Evolutionary conservation across 2,797 vertebrate species (phyloP), one percentile per base, ranked within the genome.

Genomic region (Muraenolepis orangiensis): DNA sequence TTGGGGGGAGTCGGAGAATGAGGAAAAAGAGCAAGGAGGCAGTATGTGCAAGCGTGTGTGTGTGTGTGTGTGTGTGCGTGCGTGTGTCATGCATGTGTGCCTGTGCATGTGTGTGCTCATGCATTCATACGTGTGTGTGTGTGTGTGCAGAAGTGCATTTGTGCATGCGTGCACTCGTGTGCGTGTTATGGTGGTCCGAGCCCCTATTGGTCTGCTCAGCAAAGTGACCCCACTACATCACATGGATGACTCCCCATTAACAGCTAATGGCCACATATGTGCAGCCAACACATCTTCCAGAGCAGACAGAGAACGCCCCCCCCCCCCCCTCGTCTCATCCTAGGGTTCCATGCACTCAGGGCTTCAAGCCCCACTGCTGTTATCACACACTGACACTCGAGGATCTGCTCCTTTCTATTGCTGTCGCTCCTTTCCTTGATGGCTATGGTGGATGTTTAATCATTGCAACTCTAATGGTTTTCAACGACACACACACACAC

Each of bases 141-240:
- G 71, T 40, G 67, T 38, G 31, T 4, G 3, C 3, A n/a, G n/a
- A n/a, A n/a, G 32, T 34, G 32, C 8, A 8, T 34, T 14, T 31
- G 68, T n/a, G n/a, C n/a, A n/a, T 66, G 68, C 11, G 38, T 30
- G 18, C 42, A 38, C 38, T n/a, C 29, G 42, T 42, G 72, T 40
- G 69, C 34, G 26, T 7, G 31, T 10, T 28, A 12, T 64, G 68
- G 75, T 38, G 28, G n/a, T n/a, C n/a, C n/a, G 69, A 51, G 70
- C 86, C 89, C 85, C 87, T 30, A 83, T 13, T 80, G 87, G 85
- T 85, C 83, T 86, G 87, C 90, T 85, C 87, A 85, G 90, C 81
- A 88, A 82, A 80, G 78, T 76, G 74, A 80, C 77, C 76, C 66
- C 78, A 76, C 80, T 87, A 74, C 76, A 88, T 88, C 84, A 84